These are phyloP conservation scores for Parnassius apollo DNA, from an alignment of 2,888 invertebrate genomes.

Conservation along the genomic window DNA sequence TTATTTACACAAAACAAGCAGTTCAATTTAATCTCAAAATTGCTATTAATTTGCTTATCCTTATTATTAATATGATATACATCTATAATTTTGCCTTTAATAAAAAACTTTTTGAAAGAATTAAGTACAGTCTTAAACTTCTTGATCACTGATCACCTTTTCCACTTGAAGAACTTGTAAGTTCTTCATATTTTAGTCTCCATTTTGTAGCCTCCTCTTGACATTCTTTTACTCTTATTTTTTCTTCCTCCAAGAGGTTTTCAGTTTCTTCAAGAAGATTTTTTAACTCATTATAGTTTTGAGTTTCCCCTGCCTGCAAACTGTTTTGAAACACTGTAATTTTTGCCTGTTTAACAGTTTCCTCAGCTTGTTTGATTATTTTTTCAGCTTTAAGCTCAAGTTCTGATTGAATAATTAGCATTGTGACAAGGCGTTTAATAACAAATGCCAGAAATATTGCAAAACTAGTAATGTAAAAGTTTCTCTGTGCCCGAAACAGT, in stretches of 20 bases:
- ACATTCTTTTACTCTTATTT: conserved; percentile 41
- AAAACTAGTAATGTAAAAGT: conserved; percentile 90
- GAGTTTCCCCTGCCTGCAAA: conserved; percentile 38
- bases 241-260: conserved; percentile 45
- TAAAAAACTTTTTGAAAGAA: no score
- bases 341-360: conserved; percentile 77
- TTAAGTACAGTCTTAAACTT: no score
- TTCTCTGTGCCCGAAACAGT: conserved; percentile 88
- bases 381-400: conserved; percentile 83
- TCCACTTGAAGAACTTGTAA: conserved; percentile 28
- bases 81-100: no score
- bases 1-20: not conserved
- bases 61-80: no score
- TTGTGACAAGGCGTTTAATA: conserved; percentile 82
- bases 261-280: conserved; percentile 44
- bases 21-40: not conserved
- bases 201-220: conserved; percentile 53
- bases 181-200: conserved; percentile 53
- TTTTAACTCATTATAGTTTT: conserved; percentile 41
- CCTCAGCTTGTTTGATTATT: conserved; percentile 85
- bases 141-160: conserved; percentile 44
- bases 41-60: no score
- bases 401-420: conserved; percentile 84
- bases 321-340: conserved; percentile 48
- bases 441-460: conserved; percentile 87